These are phyloP conservation scores for Pelvicachromis taeniatus DNA, from an alignment of 2,113 vertebrate species.

Conservation along the genomic window DNA sequence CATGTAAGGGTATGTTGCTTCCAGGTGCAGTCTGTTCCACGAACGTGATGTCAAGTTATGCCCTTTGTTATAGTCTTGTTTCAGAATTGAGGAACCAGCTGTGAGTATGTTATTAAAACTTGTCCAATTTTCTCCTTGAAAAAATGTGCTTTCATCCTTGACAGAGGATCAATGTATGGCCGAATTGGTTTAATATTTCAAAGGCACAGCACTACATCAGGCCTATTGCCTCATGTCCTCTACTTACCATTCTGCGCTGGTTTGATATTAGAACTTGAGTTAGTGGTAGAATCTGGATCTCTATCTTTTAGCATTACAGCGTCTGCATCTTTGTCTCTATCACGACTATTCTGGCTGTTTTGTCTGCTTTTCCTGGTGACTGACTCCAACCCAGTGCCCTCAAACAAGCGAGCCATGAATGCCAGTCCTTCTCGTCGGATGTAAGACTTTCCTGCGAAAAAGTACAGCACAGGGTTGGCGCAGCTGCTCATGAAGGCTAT, in stretches of 20 bases:
- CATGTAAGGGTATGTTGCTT: neutral
- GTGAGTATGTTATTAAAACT: neutral
- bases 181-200: neutral
- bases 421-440: constrained; percentile 68
- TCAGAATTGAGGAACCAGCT: neutral
- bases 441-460: constrained; percentile 73
- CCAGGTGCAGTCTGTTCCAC: neutral
- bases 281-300: constrained; percentile 29
- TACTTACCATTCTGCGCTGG: constrained; percentile 21
- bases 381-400: constrained; percentile 58
- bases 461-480: constrained; percentile 75
- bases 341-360: constrained; percentile 69
- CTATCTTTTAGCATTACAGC: constrained; percentile 42
- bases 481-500: constrained; percentile 77
- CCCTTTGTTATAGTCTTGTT: neutral
- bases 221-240: neutral
- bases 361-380: constrained; percentile 42
- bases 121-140: neutral
- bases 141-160: neutral
- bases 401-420: constrained; percentile 78
- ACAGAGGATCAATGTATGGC: neutral
- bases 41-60: neutral
- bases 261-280: constrained; percentile 14
- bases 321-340: constrained; percentile 52
- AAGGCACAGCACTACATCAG: neutral